Evolutionary conservation across 2,797 vertebrate species (phyloP), one percentile per base, ranked within the genome.

Genomic region (Acanthurus tractus): DNA sequence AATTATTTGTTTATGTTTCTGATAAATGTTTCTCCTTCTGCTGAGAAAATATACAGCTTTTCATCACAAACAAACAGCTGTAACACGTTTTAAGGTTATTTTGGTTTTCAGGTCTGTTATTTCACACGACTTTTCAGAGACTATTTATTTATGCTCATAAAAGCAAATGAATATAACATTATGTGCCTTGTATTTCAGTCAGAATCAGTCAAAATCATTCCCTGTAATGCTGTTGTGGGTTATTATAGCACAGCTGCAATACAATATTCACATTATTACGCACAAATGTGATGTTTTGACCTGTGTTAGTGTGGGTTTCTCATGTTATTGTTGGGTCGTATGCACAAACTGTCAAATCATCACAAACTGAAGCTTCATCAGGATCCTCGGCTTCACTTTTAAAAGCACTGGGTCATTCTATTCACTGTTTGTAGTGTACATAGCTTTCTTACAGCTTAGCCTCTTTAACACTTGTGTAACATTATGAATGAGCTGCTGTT

Each of bases 1-100:
- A 74, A 61, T 78, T 59, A 53, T 38, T 74, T 8, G 53, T 76
- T 74, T 71, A 15, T 53, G 42, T 49, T 50, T 78, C 74, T 52
- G 73, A 56, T 49, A 68, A 63, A 61, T 40, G 54, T 69, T 78
- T 74, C 13, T 61, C 0, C 29, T 53, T 1, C 8, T 14, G 10
- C 36, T 36, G 20, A 18, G 20, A 38, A 49, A 46, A 58, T 59
- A 13, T 15, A 50, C 57, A 18, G 13, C 40, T 74, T 73, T 34
- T 34, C 29, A 25, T 23, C 14, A 15, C 46, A 20, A 36, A 63
- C 61, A 40, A 23, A 40, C 45, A 46, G 40, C 54, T 14, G 9
- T 10, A 9, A 3, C 15, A 38, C 15, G 0, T 3, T 3, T 1
- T 6, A 18, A 6, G 25, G 18, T 20, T 48, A 15, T 17, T 44